Evolutionary conservation across 1,140 invertebrate species (phyloP).

Genomic region (Procambarus clarkii): DNA sequence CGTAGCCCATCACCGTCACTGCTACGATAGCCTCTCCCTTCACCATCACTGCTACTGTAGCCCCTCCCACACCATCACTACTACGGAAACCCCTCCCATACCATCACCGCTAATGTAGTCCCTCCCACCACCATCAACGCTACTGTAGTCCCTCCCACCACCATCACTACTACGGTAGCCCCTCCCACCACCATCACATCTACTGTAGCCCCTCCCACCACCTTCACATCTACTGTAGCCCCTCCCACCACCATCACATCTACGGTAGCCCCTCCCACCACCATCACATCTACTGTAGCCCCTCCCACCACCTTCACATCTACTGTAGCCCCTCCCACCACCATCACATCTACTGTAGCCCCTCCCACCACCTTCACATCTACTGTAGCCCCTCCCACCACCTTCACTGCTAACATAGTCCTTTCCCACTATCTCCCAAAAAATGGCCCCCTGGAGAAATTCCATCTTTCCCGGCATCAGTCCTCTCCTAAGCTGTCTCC

Average conservation of each 20-base stretch:
- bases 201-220: not conserved
- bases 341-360: not conserved
- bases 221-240: not conserved
- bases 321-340: not conserved
- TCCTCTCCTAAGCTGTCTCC: not conserved
- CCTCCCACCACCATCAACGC: not conserved
- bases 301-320: not conserved
- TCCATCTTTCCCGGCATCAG: not conserved
- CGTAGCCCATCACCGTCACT: not conserved
- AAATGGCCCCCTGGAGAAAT: constrained; percentile 17
- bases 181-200: not conserved
- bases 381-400: too few relatives aligned
- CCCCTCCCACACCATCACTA: not conserved
- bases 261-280: not conserved
- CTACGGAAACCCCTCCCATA: not conserved
- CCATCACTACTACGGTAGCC: not conserved
- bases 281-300: not conserved
- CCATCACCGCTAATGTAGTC: not conserved
- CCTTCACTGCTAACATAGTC: too few relatives aligned
- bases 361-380: not conserved
- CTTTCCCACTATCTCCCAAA: too few relatives aligned
- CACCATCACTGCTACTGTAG: not conserved
- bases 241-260: not conserved
- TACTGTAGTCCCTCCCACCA: not conserved
- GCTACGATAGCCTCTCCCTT: not conserved